phyloP scores from a whole-genome alignment of 2,888 invertebrate genomes.

The Agriopis leucophaearia region DNA sequence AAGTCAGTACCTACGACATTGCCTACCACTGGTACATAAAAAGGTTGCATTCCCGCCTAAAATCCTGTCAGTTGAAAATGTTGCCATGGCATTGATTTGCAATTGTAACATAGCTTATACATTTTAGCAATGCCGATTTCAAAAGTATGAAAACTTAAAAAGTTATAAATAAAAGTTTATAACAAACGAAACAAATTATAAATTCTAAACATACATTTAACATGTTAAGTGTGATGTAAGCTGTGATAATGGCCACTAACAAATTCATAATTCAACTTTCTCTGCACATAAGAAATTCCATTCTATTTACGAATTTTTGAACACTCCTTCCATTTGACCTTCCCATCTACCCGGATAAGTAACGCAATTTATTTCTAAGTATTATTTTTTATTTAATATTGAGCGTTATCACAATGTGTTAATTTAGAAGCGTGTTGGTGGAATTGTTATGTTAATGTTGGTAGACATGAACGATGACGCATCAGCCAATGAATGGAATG shows the following conservation, averaged over 20 bases:
- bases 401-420: constrained; percentile 29
- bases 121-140: neutral
- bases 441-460: constrained; percentile 34
- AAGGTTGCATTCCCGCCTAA: neutral
- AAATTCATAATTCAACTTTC: constrained; percentile 44
- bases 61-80: neutral
- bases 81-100: neutral
- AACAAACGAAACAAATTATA: constrained; percentile 40
- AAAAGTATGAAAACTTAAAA: constrained; percentile 9
- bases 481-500: constrained; percentile 50
- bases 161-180: constrained; percentile 27
- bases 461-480: constrained; percentile 49
- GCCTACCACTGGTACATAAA: neutral
- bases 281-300: constrained; percentile 37
- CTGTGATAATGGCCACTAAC: constrained; percentile 37
- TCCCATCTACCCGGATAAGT: constrained; percentile 31
- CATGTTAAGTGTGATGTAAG: constrained; percentile 40
- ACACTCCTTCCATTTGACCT: constrained; percentile 37
- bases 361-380: constrained; percentile 20
- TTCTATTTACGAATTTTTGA: constrained; percentile 34
- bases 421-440: constrained; percentile 26
- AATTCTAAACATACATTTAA: constrained; percentile 42
- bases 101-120: neutral
- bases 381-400: constrained; percentile 21
- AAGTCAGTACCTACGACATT: neutral